Evolutionary conservation across 2,888 invertebrate genomes (phyloP), one percentile per base, ranked within the genome.

Genomic region (Leuctra nigra): DNA sequence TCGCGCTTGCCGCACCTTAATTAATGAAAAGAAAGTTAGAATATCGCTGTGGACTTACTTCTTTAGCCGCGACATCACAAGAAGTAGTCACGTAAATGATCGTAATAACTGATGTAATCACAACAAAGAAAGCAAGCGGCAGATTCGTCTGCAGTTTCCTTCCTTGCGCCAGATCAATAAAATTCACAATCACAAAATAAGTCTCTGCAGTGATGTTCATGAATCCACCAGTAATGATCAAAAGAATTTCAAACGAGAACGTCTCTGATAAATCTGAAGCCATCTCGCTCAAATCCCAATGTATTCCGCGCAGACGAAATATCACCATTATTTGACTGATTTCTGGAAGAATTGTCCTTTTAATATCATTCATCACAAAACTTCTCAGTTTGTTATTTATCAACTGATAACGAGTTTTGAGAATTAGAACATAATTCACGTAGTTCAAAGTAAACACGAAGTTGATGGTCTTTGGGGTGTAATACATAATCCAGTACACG

Each of bases 21-120:
- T n/a, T n/a, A n/a, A n/a, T n/a, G n/a, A n/a, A n/a, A n/a, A n/a
- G n/a, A n/a, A n/a, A n/a, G n/a, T n/a, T n/a, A n/a, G n/a, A n/a
- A n/a, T n/a, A n/a, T n/a, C n/a, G n/a, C 29, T 23, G 22, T 24
- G 2, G 14, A 48, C 48, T 48, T 25, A 48, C 48, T 48, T 48
- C 48, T 29, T 29, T 33, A 11, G n/a, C 16, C 14, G 48, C 16
- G 2, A 11, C 3, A 14, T 4, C 48, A 24, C 48, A 48, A 16
- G 20, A 48, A 2, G 33, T 13, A 2, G 48, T 14, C 14, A 48
- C 14, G 29, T 18, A 25, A 14, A 48, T 14, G 1, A 48, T 14
- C 4, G 29, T 23, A 16, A 25, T 11, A 4, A 29, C 13, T 11
- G 25, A 29, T 6, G 25, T 7, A 4, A 14, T 29, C n/a, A 48